Percentiles rank a stretch among this genome's conserved stretches.
These are phyloP conservation scores for Pyralis farinalis DNA, from an alignment of 2,888 invertebrate genomes.

Conservation along the genomic window DNA sequence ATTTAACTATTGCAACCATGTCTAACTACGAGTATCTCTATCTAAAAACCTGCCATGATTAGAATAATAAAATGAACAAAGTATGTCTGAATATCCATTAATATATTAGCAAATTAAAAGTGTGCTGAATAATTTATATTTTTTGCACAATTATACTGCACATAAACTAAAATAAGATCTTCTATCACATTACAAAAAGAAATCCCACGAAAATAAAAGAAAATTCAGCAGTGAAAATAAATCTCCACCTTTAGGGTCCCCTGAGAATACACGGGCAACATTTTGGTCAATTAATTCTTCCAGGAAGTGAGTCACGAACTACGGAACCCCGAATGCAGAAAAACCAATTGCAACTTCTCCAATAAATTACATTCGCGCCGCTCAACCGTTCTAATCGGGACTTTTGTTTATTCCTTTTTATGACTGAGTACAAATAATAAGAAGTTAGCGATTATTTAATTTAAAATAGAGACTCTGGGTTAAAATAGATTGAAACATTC, in stretches of 20 bases:
- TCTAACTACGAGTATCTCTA: too few relatives aligned
- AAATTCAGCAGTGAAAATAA: conserved; percentile 3
- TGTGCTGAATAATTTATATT: too few relatives aligned
- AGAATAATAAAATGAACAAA: too few relatives aligned
- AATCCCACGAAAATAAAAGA: not conserved
- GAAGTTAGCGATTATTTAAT: too few relatives aligned
- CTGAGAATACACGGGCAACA: conserved; percentile 2
- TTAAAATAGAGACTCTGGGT: too few relatives aligned
- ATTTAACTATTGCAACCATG: too few relatives aligned
- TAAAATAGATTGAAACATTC: too few relatives aligned
- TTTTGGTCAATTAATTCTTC: conserved; percentile 12
- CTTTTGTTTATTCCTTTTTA: conserved; percentile 40
- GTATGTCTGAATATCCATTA: too few relatives aligned
- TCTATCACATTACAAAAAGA: not conserved
- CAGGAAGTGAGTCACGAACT: conserved; percentile 6
- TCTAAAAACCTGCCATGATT: too few relatives aligned
- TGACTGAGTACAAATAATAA: not conserved
- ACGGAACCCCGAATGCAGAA: conserved; percentile 24
- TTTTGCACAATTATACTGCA: too few relatives aligned
- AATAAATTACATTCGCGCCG: conserved; percentile 44
- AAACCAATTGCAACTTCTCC: conserved; percentile 40
- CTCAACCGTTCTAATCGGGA: conserved; percentile 39
- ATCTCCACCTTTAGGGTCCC: conserved; percentile 5
- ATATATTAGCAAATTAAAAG: too few relatives aligned
- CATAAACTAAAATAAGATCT: too few relatives aligned